Evolutionary conservation across 2,797 vertebrate genomes (phyloP).

Genomic region (Vultur gryphus): DNA sequence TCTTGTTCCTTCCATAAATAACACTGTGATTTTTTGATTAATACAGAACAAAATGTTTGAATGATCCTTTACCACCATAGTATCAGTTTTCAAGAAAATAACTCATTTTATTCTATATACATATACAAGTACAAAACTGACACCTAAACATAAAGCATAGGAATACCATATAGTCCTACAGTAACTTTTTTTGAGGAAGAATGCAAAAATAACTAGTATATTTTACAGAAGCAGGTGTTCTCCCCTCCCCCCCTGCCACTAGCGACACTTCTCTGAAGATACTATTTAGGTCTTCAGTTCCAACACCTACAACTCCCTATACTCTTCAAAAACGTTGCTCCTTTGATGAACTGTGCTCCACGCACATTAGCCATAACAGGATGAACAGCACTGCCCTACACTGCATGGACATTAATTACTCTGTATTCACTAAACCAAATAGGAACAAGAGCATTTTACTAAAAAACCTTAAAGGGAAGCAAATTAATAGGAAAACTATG

Average conservation of each 20-base stretch:
- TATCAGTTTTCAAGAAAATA: neutral
- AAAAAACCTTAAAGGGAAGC: neutral
- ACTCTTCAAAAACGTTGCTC: neutral
- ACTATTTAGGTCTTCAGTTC: neutral
- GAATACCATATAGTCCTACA: neutral
- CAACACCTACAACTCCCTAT: neutral
- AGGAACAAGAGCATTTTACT: neutral
- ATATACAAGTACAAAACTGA: neutral
- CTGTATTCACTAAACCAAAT: neutral
- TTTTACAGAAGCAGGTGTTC: neutral
- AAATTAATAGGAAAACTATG: neutral
- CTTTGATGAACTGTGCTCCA: neutral
- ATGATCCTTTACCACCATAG: neutral
- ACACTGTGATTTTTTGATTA: neutral
- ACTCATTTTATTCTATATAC: neutral
- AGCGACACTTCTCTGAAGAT: neutral
- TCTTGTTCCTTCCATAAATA: neutral
- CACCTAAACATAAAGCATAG: neutral
- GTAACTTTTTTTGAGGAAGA: neutral
- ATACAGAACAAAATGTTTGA: neutral
- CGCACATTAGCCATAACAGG: accelerated
- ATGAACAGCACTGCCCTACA: neutral
- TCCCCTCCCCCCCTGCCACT: too few species aligned
- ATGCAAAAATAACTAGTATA: neutral
- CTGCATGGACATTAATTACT: neutral